Evolutionary conservation across 2,797 vertebrate species (phyloP), one percentile per base, ranked within the genome.

Genomic region (Remorina albescens): DNA sequence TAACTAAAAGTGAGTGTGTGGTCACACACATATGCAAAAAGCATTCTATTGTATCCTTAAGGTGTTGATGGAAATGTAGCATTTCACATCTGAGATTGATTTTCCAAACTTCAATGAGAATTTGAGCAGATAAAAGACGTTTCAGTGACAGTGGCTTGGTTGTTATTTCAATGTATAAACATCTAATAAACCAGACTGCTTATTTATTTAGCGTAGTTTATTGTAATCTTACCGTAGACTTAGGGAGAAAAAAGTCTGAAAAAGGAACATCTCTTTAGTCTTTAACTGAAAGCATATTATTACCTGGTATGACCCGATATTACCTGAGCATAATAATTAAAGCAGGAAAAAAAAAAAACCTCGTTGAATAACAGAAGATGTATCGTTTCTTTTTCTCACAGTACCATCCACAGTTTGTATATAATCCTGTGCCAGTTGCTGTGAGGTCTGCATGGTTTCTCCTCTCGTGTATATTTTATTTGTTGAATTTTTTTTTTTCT

Each of bases 151-250:
- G 28, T 32, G 53, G 68, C 64, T 26, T 61, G 60, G 26, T 61
- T 58, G 60, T 73, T 82, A 73, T 85, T 74, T 78, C 58, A 69
- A 36, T 77, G 69, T 83, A 68, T 81, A 74, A 72, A 71, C 71
- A 49, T 78, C 57, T 58, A 81, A 65, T 85, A 77, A 83, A 65
- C 58, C 39, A 21, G 58, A 74, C 74, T 78, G 58, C 69, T 80
- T 74, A 78, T 78, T 83, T 77, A 74, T 81, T 55, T 74, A 81
- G 72, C 71, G 49, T 78, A 74, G 77, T 83, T 89, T 60, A 83
- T 59, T 75, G 61, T 84, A 83, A 82, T n/a, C n/a, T n/a, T n/a
- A n/a, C 28, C 76, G 59, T 85, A 79, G 71, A 65, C 54, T 39
- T 57, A 50, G 28, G 6, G n/a, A 63, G 36, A 55, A 53, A 68